Evolutionary conservation across 2,113 vertebrate species (phyloP).

Genomic region (Lanius ludovicianus): DNA sequence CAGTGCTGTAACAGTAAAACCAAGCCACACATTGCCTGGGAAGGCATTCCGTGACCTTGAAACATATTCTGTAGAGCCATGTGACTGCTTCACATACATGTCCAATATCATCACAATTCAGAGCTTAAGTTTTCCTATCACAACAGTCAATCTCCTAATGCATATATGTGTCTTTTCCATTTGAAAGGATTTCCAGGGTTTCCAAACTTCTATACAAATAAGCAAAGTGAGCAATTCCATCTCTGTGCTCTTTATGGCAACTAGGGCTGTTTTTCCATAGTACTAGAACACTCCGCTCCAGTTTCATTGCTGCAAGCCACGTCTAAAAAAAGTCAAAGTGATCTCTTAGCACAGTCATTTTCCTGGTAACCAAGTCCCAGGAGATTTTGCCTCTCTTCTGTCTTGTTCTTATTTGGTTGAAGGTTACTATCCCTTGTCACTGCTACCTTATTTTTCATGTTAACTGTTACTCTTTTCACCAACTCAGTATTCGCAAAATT

Average conservation of each 20-base stretch:
- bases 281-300: background rate
- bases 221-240: background rate
- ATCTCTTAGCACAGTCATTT: background rate
- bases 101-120: background rate
- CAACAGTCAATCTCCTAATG: background rate
- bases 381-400: background rate
- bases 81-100: background rate
- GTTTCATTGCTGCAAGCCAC: background rate
- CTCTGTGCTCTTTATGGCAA: background rate
- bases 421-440: background rate
- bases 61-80: background rate
- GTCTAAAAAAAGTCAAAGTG: background rate
- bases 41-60: background rate
- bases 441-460: background rate
- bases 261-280: background rate
- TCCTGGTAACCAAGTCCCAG: background rate
- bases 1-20: background rate
- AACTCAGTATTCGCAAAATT: background rate
- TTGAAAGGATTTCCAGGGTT: background rate
- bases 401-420: background rate
- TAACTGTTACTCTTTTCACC: background rate
- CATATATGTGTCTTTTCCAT: background rate
- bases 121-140: background rate
- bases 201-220: background rate
- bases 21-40: background rate